Percentiles rank a stretch among this genome's conserved stretches.
These are phyloP conservation scores for Megaceryle torquata DNA, from an alignment of 2,113 vertebrate genomes.

Conservation along the genomic window DNA sequence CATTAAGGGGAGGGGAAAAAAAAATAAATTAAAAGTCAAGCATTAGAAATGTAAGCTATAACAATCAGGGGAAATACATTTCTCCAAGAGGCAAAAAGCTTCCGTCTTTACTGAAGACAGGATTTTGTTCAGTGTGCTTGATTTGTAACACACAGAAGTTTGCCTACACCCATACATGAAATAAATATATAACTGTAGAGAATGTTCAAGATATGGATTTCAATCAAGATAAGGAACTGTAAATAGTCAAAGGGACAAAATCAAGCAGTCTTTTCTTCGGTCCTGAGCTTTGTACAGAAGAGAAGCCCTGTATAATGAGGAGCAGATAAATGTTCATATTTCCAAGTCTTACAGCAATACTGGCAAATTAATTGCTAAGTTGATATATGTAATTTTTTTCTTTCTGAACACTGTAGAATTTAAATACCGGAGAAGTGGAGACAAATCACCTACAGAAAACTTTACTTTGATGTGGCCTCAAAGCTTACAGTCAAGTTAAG, in stretches of 20 bases:
- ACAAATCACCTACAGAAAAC: not conserved
- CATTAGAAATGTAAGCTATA: not conserved
- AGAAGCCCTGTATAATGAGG: rapidly evolving
- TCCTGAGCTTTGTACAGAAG: not conserved
- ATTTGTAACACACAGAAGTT: not conserved
- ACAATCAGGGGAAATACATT: not conserved
- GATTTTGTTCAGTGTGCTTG: not conserved
- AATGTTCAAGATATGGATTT: not conserved
- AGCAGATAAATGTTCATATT: not conserved
- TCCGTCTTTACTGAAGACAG: not conserved
- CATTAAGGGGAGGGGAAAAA: rapidly evolving
- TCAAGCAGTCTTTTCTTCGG: rapidly evolving
- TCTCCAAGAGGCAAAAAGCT: not conserved
- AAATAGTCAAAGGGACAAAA: not conserved
- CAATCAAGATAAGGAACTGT: not conserved
- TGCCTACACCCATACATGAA: not conserved
- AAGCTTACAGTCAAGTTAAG: not conserved
- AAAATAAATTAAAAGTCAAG: not conserved
- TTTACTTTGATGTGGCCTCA: not conserved
- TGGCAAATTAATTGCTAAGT: rapidly evolving
- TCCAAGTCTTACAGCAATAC: too few species aligned
- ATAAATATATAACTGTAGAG: not conserved
- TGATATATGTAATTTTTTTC: not conserved
- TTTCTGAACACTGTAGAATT: not conserved
- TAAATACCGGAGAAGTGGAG: not conserved